phyloP scores from a whole-genome alignment of 1,140 invertebrate genomes.

The Catajapyx aquilonaris region DNA sequence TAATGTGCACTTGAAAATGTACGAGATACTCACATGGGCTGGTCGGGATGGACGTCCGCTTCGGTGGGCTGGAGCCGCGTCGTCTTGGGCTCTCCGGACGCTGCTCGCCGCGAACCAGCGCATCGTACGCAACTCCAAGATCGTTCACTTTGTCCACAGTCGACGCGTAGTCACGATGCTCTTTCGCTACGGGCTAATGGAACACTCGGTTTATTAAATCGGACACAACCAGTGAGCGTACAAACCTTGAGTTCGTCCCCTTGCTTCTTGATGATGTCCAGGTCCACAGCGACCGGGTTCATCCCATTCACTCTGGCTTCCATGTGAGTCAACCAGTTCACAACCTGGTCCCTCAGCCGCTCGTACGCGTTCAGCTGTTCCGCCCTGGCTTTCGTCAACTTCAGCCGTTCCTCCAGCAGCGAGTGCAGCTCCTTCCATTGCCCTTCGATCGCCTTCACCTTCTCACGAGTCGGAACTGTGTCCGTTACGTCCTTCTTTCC shows the following conservation, averaged over 20 bases:
- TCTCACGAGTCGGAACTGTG: slow-evolving; percentile 59
- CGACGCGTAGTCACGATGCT: slow-evolving; percentile 63
- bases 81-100: slow-evolving; percentile 48
- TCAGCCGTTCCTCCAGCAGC: slow-evolving; percentile 58
- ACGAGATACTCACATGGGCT: slow-evolving; percentile 31
- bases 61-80: slow-evolving; percentile 47
- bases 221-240: no score
- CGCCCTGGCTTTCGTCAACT: slow-evolving; percentile 53
- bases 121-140: slow-evolving; percentile 64
- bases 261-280: slow-evolving; percentile 63
- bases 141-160: slow-evolving; percentile 86
- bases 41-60: slow-evolving; percentile 31
- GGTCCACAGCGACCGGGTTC: slow-evolving; percentile 64
- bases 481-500: slow-evolving; percentile 77
- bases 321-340: slow-evolving; percentile 62
- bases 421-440: slow-evolving; percentile 68
- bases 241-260: slow-evolving; percentile 55
- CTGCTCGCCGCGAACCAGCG: slow-evolving; percentile 44
- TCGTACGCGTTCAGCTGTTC: slow-evolving; percentile 73
- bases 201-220: background rate
- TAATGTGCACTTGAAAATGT: no score
- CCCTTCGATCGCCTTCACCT: slow-evolving; percentile 63
- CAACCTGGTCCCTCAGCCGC: slow-evolving; percentile 53
- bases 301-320: slow-evolving; percentile 48
- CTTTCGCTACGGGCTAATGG: slow-evolving; percentile 54